A percentile compares a stretch with the other conserved stretches of the same genome.
phyloP scores from a whole-genome alignment of 2,113 vertebrate genomes.

The Rhynchopsitta pachyrhyncha region DNA sequence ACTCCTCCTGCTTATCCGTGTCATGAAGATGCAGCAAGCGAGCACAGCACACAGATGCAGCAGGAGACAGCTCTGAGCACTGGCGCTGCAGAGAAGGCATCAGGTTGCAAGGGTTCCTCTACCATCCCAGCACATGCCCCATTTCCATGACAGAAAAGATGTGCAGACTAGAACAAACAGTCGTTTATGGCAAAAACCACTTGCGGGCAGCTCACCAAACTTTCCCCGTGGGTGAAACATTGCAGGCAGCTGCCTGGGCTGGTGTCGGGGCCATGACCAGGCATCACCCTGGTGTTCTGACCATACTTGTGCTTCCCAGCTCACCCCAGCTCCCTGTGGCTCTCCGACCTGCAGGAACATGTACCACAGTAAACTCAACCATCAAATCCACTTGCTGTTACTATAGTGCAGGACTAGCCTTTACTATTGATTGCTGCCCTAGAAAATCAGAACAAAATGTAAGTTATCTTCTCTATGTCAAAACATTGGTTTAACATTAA shows the following conservation, averaged over 20 bases:
- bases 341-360: accelerated
- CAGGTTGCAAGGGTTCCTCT: accelerated
- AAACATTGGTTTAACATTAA: neutral
- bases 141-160: neutral
- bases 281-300: neutral
- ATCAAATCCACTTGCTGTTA: neutral
- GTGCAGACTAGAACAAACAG: neutral
- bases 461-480: neutral
- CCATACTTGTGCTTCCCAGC: neutral
- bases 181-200: neutral
- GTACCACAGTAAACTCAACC: neutral
- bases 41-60: neutral
- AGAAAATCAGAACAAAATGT: neutral
- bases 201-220: neutral
- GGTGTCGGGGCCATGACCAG: neutral
- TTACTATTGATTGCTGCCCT: neutral
- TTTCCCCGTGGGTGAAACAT: accelerated
- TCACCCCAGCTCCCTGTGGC: neutral
- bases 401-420: neutral
- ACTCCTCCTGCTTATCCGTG: accelerated
- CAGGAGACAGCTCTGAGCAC: neutral
- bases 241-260: neutral
- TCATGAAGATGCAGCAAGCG: neutral
- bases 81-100: neutral
- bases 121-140: accelerated